Conservation (phyloP, 1,140 invertebrate genomes). For the Lasioglossum albipes region DNA sequence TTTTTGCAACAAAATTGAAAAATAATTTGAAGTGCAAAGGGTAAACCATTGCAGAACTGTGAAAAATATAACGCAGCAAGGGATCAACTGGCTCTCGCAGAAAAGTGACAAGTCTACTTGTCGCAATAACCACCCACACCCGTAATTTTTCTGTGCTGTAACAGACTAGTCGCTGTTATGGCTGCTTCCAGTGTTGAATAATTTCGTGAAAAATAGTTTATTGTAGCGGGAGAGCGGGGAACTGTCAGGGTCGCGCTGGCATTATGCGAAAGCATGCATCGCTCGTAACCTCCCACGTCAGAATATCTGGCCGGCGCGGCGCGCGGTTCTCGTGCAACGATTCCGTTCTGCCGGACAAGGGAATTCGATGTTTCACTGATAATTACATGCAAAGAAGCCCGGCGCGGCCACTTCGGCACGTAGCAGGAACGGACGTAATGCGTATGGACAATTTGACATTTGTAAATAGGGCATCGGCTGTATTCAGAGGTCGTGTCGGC, state of each 20-base stretch:
- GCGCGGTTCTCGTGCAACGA: neutral
- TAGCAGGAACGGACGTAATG: slow-evolving; percentile 48
- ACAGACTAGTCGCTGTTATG: too few relatives aligned
- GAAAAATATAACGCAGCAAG: too few relatives aligned
- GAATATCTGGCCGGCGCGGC: neutral
- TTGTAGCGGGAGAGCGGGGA: neutral
- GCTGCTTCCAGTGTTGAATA: too few relatives aligned
- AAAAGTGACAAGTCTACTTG: too few relatives aligned
- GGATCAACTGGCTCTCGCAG: too few relatives aligned
- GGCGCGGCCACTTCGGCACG: slow-evolving; percentile 36
- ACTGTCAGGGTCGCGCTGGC: neutral
- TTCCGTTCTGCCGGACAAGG: neutral
- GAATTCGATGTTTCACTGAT: slow-evolving; percentile 45
- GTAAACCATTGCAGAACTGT: too few relatives aligned
- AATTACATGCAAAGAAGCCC: slow-evolving; percentile 54
- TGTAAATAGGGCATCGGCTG: slow-evolving; percentile 69
- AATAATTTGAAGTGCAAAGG: too few relatives aligned
- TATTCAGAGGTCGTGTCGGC: slow-evolving; percentile 65
- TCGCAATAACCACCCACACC: too few relatives aligned
- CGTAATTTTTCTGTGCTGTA: too few relatives aligned
- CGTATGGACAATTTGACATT: slow-evolving; percentile 70
- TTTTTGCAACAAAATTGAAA: too few relatives aligned
- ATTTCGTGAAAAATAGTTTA: too few relatives aligned
- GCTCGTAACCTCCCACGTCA: neutral
- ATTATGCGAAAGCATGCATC: slow-evolving; percentile 1